Evolutionary conservation across 2,113 vertebrate genomes (phyloP).

Genomic region (Typhlomys cinereus): DNA sequence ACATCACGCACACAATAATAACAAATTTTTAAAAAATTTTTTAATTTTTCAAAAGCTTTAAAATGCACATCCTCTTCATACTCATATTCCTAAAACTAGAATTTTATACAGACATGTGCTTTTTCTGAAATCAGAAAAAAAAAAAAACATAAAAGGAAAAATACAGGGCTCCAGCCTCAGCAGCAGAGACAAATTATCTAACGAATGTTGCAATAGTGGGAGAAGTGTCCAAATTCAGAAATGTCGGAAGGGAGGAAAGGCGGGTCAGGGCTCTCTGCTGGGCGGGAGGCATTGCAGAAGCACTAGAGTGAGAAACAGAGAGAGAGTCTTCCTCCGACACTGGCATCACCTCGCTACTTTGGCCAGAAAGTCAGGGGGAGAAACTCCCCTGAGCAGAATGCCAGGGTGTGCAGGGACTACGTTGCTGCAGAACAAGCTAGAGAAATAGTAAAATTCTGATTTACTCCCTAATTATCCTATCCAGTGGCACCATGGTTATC

Average conservation of each 20-base stretch:
- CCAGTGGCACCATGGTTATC: background rate
- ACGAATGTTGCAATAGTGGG: background rate
- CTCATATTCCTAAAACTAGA: background rate
- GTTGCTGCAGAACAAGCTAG: background rate
- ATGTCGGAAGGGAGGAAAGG: background rate
- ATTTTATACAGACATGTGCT: background rate
- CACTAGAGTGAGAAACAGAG: background rate
- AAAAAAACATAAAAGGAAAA: background rate
- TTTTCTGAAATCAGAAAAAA: slow-evolving; percentile 11
- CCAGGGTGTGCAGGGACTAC: background rate
- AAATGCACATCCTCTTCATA: background rate
- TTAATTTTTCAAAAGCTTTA: too few species aligned
- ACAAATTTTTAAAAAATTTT: too few species aligned
- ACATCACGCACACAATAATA: too few species aligned
- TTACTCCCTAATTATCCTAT: background rate
- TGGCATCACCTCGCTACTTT: background rate
- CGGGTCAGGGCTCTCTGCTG: background rate
- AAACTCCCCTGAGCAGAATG: background rate
- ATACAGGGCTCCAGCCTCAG: background rate
- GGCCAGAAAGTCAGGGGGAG: background rate
- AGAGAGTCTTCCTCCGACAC: background rate
- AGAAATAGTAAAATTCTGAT: background rate
- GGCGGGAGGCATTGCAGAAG: background rate
- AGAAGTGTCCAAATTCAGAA: background rate
- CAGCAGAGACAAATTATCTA: background rate